Evolutionary conservation across 2,888 invertebrate genomes (phyloP), one percentile per base, ranked within the genome.

Genomic region (Poecilus cupreus): DNA sequence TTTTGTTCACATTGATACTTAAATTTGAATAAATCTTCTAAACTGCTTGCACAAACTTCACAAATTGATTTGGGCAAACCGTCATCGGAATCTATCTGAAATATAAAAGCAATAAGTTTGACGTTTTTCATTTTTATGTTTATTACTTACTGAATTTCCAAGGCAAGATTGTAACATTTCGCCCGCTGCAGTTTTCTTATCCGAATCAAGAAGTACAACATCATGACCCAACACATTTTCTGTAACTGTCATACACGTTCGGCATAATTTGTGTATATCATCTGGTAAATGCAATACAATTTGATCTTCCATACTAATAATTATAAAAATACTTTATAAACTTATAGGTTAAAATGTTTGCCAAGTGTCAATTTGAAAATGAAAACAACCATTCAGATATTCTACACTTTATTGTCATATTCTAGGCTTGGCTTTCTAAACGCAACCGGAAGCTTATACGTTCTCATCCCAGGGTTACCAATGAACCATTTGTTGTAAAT

Each of bases 21-120:
- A 82, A 85, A 86, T 22, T 64, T 81, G 68, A 84, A 85, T 16
- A 83, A 82, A 2, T 75, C 74, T 60, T 84, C 83, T 72, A 86
- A 76, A 39, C 83, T 77, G 43, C 83, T 81, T 10, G 83, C 74
- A 82, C 86, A 86, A 10, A 82, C 81, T 13, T 82, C 79, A 77
- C 86, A 86, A 57, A 86, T 82, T 75, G 83, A 83, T 43, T 83
- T 82, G 1, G 86, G 86, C 75, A 86, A 79, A 3, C 84, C 84
- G 82, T 86, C 86, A 39, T 84, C 82, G 51, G 82, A 68, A 51
- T 75, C 72, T 46, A 85, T 81, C 86, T 85, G 46, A 49, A 76
- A 49, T 46, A 39, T 57, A 43, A 32, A 49, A 4, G 46, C 10
- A 72, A 46, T 16, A 8, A 72, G 26, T 77, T 20, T 32, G 26